A percentile compares a stretch with the other conserved stretches of the same genome.
These are phyloP conservation scores for Heliocidaris tuberculata DNA, from an alignment of 35 echinoderm and acorn worm genomes.

Conservation along the genomic window DNA sequence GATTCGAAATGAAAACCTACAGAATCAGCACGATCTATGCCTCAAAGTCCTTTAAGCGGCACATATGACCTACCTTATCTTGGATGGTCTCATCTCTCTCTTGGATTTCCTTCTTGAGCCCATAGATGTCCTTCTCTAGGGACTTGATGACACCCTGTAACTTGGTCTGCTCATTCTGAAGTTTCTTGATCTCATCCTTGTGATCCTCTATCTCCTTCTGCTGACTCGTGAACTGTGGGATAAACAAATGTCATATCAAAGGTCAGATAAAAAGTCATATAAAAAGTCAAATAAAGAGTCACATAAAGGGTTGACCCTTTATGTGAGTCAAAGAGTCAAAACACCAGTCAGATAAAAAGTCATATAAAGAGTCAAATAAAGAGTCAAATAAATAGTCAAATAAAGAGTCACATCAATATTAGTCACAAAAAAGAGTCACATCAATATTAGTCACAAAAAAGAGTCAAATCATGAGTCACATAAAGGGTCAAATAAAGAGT, in stretches of 20 bases:
- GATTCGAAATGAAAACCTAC: background rate
- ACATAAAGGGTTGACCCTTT: too few relatives aligned
- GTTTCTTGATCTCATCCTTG: slow-evolving; percentile 99
- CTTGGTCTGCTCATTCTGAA: slow-evolving; percentile 98
- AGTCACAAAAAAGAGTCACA: too few relatives aligned
- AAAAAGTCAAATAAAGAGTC: too few relatives aligned
- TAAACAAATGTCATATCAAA: background rate
- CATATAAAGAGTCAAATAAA: too few relatives aligned
- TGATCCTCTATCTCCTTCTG: slow-evolving; percentile 99
- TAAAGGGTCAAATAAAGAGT: too few relatives aligned
- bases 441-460: too few relatives aligned
- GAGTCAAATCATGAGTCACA: too few relatives aligned
- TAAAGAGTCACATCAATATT: too few relatives aligned
- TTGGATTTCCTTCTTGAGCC: slow-evolving; percentile 97
- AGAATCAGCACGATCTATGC: background rate
- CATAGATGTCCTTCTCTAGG: slow-evolving; percentile 99
- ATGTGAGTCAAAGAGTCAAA: too few relatives aligned
- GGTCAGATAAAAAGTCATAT: too few relatives aligned
- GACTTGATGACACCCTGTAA: slow-evolving; percentile 98
- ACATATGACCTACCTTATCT: slow-evolving; percentile 81
- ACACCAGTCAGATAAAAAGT: too few relatives aligned
- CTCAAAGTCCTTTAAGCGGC: background rate
- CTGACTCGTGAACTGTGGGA: slow-evolving; percentile 86
- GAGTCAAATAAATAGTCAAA: too few relatives aligned
- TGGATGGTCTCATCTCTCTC: slow-evolving; percentile 99